These are phyloP conservation scores for Lamellibrachia luymesi DNA, from an alignment of 1,140 invertebrate genomes.

Conservation along the genomic window DNA sequence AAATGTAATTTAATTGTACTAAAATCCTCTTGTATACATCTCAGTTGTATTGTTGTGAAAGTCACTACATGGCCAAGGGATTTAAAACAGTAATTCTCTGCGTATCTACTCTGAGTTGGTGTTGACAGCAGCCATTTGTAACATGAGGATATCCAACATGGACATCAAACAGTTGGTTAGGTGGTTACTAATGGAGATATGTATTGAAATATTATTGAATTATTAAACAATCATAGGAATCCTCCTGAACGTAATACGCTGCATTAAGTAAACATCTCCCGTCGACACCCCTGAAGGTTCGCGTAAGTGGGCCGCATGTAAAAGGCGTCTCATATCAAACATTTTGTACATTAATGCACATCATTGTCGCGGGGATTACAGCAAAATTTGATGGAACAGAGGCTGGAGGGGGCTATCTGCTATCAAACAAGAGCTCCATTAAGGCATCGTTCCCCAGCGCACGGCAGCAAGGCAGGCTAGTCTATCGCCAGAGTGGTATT, in stretches of 20 bases:
- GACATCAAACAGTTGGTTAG: neutral
- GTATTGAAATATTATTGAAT: constrained; percentile 2
- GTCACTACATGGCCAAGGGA: neutral
- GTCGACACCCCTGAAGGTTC: neutral
- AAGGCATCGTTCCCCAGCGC: neutral
- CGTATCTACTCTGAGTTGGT: neutral
- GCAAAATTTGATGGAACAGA: neutral
- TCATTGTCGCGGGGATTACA: neutral
- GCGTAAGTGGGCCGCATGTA: neutral
- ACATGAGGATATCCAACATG: neutral
- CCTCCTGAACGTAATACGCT: neutral
- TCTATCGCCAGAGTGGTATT: neutral
- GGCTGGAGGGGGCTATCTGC: neutral
- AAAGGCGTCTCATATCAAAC: neutral
- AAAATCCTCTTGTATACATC: neutral
- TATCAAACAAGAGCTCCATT: neutral
- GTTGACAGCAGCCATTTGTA: neutral
- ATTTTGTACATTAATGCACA: neutral
- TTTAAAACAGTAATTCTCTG: neutral
- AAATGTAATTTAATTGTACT: neutral
- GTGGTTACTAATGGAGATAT: neutral
- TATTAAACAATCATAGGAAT: neutral
- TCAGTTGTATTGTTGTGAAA: neutral
- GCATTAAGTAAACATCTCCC: neutral
- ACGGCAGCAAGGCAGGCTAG: too few relatives aligned